Percentiles rank a stretch among this genome's conserved stretches.
Evolutionary conservation across 2,888 invertebrate genomes (phyloP).

Genomic region (Meiosimyza decipiens): DNA sequence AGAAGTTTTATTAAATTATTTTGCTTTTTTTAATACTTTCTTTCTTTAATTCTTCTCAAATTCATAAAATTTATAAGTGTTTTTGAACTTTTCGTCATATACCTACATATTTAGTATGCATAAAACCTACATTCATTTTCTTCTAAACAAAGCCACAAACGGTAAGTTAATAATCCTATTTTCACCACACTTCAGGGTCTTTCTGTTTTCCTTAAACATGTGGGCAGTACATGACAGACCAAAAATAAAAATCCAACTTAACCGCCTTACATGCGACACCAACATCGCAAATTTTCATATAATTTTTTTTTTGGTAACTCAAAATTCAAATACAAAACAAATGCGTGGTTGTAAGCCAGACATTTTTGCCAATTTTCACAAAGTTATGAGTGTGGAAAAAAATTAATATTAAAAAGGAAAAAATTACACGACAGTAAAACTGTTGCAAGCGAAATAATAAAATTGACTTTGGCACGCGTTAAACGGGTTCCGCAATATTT

Average conservation of each 20-base stretch:
- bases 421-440: neutral
- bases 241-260: neutral
- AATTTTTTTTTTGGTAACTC: neutral
- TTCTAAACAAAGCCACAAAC: too few species aligned
- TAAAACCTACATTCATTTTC: too few species aligned
- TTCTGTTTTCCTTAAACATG: too few species aligned
- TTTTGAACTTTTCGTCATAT: too few species aligned
- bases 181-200: too few species aligned
- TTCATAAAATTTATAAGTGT: too few species aligned
- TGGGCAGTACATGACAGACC: too few species aligned
- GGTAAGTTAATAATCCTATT: too few species aligned
- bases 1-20: too few species aligned
- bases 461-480: neutral
- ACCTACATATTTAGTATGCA: too few species aligned
- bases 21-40: too few species aligned
- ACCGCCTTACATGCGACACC: neutral
- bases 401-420: conserved; percentile 7
- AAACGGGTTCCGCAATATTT: neutral
- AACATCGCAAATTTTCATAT: neutral
- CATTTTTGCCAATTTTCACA: neutral
- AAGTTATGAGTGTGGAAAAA: neutral
- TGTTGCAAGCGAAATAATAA: neutral
- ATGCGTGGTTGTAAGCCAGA: conserved; percentile 6
- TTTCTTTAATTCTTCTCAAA: too few species aligned
- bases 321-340: neutral